Percentiles rank a stretch among this genome's conserved stretches.
phyloP scores from a whole-genome alignment of 1,140 invertebrate species.

The Zaprionus davidi region DNA sequence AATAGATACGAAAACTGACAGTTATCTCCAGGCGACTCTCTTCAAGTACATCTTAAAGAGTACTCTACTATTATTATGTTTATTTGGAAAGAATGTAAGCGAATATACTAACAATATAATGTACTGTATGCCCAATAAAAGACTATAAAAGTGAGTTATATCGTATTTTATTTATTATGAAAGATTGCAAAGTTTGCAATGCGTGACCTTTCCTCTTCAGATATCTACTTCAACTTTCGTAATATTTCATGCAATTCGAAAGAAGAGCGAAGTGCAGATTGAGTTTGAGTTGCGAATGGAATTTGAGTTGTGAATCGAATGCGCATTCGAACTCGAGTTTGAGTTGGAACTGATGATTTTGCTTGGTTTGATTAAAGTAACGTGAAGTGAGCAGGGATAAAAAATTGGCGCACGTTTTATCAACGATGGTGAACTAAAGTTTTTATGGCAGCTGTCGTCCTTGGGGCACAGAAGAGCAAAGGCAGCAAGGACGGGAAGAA shows the following conservation, averaged over 20 bases:
- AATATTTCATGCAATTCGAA: not conserved
- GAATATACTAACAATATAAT: too few relatives aligned
- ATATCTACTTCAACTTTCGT: not conserved
- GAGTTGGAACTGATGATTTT: slow-evolving; percentile 20
- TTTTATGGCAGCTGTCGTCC: slow-evolving; percentile 81
- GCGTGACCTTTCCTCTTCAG: not conserved
- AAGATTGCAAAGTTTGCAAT: not conserved
- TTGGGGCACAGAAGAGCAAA: slow-evolving; percentile 48
- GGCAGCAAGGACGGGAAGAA: not conserved
- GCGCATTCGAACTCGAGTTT: slow-evolving; percentile 9
- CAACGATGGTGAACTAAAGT: slow-evolving; percentile 64
- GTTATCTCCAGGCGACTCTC: not conserved
- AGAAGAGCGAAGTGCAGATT: slow-evolving; percentile 34
- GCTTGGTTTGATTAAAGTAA: slow-evolving; percentile 31
- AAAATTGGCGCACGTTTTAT: slow-evolving; percentile 76
- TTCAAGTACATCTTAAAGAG: not conserved
- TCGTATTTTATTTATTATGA: not conserved
- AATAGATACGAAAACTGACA: not conserved
- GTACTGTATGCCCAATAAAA: not conserved
- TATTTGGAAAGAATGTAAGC: too few relatives aligned
- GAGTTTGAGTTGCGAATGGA: slow-evolving; percentile 13
- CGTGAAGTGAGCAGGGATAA: slow-evolving; percentile 43
- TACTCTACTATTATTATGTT: not conserved
- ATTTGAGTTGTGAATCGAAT: not conserved
- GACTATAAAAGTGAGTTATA: not conserved